phyloP scores from a whole-genome alignment of 2,797 vertebrate species.

The Mormyrus hasselquistii region DNA sequence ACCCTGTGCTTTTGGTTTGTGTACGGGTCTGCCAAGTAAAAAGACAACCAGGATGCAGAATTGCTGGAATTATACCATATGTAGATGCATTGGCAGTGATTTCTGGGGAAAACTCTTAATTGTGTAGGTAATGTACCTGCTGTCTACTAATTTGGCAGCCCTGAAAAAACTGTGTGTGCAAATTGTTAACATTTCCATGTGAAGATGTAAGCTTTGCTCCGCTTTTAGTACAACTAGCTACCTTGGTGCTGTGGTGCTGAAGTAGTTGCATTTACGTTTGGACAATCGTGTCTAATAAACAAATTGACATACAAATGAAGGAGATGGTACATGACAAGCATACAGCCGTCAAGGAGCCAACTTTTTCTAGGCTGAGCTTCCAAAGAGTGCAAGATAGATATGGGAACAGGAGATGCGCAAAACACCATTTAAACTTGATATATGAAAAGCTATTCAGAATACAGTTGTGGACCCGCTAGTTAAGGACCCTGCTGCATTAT shows the following conservation, averaged over 20 bases:
- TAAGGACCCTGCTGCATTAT: background rate
- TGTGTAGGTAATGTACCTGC: background rate
- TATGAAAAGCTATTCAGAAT: background rate
- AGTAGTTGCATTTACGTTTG: slow-evolving; percentile 17
- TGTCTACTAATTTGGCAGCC: background rate
- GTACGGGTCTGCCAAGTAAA: background rate
- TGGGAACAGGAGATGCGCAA: background rate
- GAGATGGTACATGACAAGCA: background rate
- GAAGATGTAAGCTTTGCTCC: background rate
- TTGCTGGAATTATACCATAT: background rate
- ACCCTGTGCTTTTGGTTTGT: background rate
- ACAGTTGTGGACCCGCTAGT: background rate
- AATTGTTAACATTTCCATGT: background rate
- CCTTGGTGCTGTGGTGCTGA: slow-evolving; percentile 13
- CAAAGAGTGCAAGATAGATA: background rate
- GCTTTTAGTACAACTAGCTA: background rate
- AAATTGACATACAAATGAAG: background rate
- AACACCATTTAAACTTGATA: background rate
- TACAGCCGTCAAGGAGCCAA: background rate
- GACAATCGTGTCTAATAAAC: background rate
- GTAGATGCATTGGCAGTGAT: background rate
- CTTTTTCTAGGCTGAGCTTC: background rate
- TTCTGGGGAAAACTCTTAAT: background rate
- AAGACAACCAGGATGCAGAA: background rate
- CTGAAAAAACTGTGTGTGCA: background rate